Percentiles rank a stretch among this genome's conserved stretches.
Evolutionary conservation across 2,113 vertebrate species (phyloP).

Genomic region (Neolamprologus fasciatus): DNA sequence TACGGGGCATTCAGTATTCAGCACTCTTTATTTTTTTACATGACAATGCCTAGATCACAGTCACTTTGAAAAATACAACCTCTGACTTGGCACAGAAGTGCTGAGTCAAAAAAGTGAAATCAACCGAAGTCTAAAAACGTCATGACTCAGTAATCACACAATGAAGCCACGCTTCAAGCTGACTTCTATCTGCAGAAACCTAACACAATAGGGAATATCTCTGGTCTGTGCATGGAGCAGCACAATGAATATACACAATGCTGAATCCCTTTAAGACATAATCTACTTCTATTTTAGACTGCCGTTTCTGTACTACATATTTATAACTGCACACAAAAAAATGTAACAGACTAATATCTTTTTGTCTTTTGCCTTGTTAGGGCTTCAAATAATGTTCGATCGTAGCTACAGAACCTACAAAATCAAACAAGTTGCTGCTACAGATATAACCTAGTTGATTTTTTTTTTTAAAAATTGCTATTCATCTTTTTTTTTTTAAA

Average conservation of each 20-base stretch:
- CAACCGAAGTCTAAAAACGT: not conserved
- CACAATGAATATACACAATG: slow-evolving; percentile 18
- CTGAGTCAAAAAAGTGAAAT: slow-evolving; percentile 10
- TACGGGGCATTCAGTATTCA: not conserved
- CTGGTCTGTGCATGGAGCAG: not conserved
- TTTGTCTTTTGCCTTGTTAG: not conserved
- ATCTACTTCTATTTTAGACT: slow-evolving; percentile 30
- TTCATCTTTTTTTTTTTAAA: not conserved
- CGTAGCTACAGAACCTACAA: not conserved
- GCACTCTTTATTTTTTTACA: not conserved
- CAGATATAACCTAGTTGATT: not conserved
- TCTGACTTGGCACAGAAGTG: not conserved
- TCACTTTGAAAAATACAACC: not conserved
- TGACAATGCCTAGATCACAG: not conserved
- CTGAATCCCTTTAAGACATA: slow-evolving; percentile 31
- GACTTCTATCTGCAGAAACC: slow-evolving; percentile 5
- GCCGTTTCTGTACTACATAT: not conserved
- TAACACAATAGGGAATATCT: not conserved
- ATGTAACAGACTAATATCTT: not conserved
- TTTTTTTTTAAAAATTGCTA: not conserved
- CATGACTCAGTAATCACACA: slow-evolving; percentile 9
- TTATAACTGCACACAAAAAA: not conserved
- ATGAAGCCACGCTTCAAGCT: not conserved
- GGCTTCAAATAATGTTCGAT: not conserved
- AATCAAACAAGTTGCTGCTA: not conserved